A percentile compares a stretch with the other conserved stretches of the same genome.
phyloP scores from a whole-genome alignment of 1,140 invertebrate species.

The Cherax destructor region DNA sequence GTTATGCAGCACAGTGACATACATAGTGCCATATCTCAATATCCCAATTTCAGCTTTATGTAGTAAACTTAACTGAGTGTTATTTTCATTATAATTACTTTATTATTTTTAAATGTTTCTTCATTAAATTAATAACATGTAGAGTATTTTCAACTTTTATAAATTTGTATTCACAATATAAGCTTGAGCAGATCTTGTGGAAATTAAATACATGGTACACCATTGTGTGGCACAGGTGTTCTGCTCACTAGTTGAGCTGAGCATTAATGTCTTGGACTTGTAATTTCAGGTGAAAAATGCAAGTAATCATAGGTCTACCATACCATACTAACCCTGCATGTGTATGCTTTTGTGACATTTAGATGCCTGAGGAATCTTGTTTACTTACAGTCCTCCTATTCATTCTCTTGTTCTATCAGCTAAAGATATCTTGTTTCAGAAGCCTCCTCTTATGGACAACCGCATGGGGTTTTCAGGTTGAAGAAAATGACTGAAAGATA shows the following conservation, averaged over 20 bases:
- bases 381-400: background rate
- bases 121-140: background rate
- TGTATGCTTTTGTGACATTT: slow-evolving; percentile 13
- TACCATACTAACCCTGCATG: slow-evolving; percentile 64
- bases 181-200: background rate
- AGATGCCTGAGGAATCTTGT: background rate
- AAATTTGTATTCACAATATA: background rate
- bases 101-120: no score
- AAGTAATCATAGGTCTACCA: background rate
- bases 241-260: slow-evolving; percentile 37
- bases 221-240: slow-evolving; percentile 27
- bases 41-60: background rate
- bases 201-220: background rate
- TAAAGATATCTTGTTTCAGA: background rate
- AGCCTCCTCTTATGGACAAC: slow-evolving; percentile 25
- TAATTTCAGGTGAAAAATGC: slow-evolving; percentile 55
- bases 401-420: background rate
- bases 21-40: slow-evolving; percentile 25
- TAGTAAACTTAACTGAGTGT: no score
- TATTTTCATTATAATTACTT: no score
- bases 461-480: slow-evolving; percentile 33
- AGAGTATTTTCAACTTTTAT: background rate
- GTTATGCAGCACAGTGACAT: slow-evolving; percentile 35
- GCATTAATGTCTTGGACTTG: slow-evolving; percentile 44
- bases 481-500: background rate